A percentile compares a stretch with the other conserved stretches of the same genome.
These are phyloP conservation scores for Chascanopsetta lugubris DNA, from an alignment of 2,113 vertebrate genomes.

Conservation along the genomic window DNA sequence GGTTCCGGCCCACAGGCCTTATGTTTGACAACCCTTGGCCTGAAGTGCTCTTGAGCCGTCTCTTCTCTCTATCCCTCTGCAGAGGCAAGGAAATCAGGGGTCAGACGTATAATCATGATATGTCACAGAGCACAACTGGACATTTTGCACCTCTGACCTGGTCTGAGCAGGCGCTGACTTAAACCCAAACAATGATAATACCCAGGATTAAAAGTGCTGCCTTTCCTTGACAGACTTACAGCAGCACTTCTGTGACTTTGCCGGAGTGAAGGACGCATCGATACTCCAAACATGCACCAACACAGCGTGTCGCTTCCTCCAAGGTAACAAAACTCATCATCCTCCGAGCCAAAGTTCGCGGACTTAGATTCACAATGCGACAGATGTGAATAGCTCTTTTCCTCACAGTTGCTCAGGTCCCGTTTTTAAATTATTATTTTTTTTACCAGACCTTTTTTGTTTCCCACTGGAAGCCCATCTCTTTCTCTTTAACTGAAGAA, in stretches of 20 bases:
- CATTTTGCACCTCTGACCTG: constrained; percentile 13
- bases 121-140: background rate
- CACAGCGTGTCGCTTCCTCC: background rate
- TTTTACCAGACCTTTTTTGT: background rate
- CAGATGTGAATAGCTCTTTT: background rate
- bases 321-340: background rate
- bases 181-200: background rate
- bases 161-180: constrained; percentile 14
- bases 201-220: background rate
- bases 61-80: too few relatives aligned
- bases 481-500: constrained; percentile 19
- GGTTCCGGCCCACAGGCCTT: too few relatives aligned
- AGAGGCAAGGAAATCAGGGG: too few relatives aligned
- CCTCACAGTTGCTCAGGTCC: background rate
- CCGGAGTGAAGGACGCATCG: background rate
- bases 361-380: background rate
- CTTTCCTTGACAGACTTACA: background rate
- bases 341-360: background rate
- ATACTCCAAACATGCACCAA: background rate
- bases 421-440: too few relatives aligned
- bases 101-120: background rate
- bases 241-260: background rate
- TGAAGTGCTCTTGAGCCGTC: too few relatives aligned
- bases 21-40: too few relatives aligned
- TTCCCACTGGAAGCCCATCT: constrained; percentile 21